Conservation (phyloP, 2,888 invertebrate genomes). For the Leptothorax acervorum region DNA sequence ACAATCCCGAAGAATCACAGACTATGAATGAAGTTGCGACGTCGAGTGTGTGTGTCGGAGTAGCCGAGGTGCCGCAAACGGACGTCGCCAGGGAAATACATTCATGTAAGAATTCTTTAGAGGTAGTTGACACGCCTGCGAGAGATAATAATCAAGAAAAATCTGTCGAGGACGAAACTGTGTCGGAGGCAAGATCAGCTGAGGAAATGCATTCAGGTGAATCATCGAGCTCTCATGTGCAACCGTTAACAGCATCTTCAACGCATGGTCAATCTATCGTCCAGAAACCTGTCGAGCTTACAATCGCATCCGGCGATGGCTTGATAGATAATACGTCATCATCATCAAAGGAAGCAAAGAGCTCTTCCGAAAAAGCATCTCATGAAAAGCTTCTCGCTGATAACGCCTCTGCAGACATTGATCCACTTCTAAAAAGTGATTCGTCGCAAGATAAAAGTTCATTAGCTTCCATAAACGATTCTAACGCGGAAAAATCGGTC, state of each 20-base stretch:
- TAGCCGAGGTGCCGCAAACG: not conserved
- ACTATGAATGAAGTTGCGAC: not conserved
- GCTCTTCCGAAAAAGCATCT: constrained; percentile 58
- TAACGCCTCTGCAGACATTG: constrained; percentile 38
- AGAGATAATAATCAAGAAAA: constrained; percentile 19
- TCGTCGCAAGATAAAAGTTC: constrained; percentile 52
- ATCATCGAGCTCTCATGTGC: constrained; percentile 33
- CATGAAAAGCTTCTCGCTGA: constrained; percentile 40
- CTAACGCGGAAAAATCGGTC: not conserved
- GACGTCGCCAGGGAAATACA: constrained; percentile 36
- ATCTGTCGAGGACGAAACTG: not conserved
- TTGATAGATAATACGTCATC: not conserved
- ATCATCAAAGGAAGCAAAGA: constrained; percentile 59
- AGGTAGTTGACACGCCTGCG: not conserved
- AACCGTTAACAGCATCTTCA: constrained; percentile 28
- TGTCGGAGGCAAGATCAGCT: not conserved
- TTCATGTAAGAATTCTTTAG: constrained; percentile 31
- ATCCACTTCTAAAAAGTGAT: constrained; percentile 14
- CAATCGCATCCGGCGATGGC: not conserved
- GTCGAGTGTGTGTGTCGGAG: not conserved
- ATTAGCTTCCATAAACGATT: not conserved
- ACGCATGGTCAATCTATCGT: not conserved
- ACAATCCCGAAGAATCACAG: constrained; percentile 26
- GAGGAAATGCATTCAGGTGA: constrained; percentile 33
- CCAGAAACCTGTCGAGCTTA: not conserved